phyloP scores from a whole-genome alignment of 1,140 invertebrate genomes.

The Aphis gossypii region DNA sequence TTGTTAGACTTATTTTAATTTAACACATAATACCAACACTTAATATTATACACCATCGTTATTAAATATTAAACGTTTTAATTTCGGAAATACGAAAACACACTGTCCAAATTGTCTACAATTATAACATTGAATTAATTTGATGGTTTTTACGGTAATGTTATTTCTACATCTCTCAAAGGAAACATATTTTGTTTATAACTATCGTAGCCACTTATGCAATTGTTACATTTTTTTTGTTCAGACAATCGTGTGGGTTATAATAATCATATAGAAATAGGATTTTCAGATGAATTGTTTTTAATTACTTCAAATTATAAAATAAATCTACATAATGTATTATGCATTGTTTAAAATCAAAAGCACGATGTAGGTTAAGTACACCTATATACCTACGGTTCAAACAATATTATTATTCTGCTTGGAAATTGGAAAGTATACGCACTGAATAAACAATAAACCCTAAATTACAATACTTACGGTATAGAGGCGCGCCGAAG shows the following conservation, averaged over 20 bases:
- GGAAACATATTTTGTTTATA: not conserved
- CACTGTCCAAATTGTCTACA: not conserved
- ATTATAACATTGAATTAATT: not conserved
- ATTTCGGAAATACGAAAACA: not conserved
- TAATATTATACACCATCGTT: not conserved
- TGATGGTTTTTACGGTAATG: not conserved
- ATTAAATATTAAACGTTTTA: slow-evolving; percentile 15
- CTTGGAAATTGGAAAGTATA: not conserved
- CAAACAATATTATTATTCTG: slow-evolving; percentile 14
- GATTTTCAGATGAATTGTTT: not conserved
- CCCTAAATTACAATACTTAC: not conserved
- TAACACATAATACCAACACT: not conserved
- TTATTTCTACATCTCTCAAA: not conserved
- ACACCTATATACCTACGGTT: not conserved
- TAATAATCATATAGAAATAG: not conserved
- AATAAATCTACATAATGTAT: slow-evolving; percentile 1
- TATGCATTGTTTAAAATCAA: slow-evolving; percentile 13
- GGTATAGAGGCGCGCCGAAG: not conserved
- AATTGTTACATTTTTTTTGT: not conserved
- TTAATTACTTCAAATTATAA: slow-evolving; percentile 12
- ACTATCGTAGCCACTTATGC: not conserved
- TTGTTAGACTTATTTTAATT: not conserved
- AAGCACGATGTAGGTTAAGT: slow-evolving; percentile 3
- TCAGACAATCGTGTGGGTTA: not conserved
- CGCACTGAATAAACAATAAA: not conserved